A percentile compares a stretch with the other conserved stretches of the same genome.
phyloP scores from a whole-genome alignment of 2,888 invertebrate genomes.

The Cryptocephalus primarius region DNA sequence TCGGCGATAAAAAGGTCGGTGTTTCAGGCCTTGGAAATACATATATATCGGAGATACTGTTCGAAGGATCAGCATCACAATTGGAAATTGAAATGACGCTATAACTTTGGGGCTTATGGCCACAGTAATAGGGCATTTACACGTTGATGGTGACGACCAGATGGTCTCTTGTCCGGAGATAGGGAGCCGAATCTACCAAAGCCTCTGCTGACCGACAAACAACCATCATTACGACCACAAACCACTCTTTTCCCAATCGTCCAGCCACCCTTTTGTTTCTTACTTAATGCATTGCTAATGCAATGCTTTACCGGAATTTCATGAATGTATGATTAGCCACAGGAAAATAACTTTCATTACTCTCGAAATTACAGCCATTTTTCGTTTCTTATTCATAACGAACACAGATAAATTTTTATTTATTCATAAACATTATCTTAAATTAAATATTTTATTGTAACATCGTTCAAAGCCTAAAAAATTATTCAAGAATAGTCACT shows the following conservation, averaged over 20 bases:
- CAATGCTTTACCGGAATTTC: neutral
- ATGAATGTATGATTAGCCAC: neutral
- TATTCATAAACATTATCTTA: no score
- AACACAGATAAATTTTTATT: no score
- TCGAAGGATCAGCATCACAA: constrained; percentile 31
- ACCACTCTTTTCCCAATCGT: constrained; percentile 6
- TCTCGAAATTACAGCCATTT: no score
- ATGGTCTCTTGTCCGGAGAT: constrained; percentile 13
- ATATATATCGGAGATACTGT: constrained; percentile 14
- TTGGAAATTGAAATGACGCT: constrained; percentile 37
- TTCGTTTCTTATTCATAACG: no score
- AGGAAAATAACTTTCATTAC: no score
- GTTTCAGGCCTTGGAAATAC: constrained; percentile 17
- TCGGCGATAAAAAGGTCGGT: constrained; percentile 21
- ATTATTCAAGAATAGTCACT: no score
- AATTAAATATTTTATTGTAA: no score
- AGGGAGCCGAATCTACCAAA: constrained; percentile 1
- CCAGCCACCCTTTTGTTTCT: constrained; percentile 14
- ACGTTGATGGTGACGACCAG: constrained; percentile 31
- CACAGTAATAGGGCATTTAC: constrained; percentile 35
- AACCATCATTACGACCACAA: constrained; percentile 14
- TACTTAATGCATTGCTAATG: constrained; percentile 13
- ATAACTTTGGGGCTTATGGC: constrained; percentile 34
- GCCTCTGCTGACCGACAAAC: constrained; percentile 14
- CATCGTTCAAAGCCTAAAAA: no score